Percentiles rank a stretch among this genome's conserved stretches.
Evolutionary conservation across 2,888 invertebrate genomes (phyloP).

Genomic region (Drosophila mimica): DNA sequence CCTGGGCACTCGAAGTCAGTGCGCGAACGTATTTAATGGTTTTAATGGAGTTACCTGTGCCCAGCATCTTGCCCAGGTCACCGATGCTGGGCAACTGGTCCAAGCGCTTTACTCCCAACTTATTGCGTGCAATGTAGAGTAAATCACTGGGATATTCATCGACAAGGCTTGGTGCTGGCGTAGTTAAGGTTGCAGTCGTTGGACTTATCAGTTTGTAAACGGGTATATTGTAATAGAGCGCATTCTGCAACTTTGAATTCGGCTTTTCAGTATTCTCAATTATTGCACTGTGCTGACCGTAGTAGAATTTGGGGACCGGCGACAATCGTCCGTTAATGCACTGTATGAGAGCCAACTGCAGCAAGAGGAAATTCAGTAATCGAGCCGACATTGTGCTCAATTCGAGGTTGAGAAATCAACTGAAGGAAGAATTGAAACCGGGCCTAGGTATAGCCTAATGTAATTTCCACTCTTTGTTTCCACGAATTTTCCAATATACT

Average conservation of each 20-base stretch:
- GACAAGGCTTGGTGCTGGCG: conserved; percentile 17
- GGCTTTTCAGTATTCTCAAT: conserved; percentile 62
- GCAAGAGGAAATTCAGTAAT: conserved; percentile 35
- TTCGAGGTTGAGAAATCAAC: conserved; percentile 61
- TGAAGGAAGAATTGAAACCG: conserved; percentile 20
- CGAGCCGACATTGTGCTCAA: conserved; percentile 46
- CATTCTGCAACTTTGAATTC: conserved; percentile 47
- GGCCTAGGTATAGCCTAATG: conserved; percentile 11
- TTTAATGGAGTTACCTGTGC: conserved; percentile 70
- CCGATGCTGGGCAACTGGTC: conserved; percentile 76
- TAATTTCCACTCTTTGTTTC: conserved; percentile 41
- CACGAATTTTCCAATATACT: conserved; percentile 42
- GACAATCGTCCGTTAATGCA: conserved; percentile 40
- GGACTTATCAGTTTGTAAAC: conserved; percentile 67
- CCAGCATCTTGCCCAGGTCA: conserved; percentile 76
- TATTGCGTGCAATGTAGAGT: conserved; percentile 74
- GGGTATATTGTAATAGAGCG: conserved; percentile 62
- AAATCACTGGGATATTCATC: conserved; percentile 79
- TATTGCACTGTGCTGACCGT: conserved; percentile 68
- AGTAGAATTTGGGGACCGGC: conserved; percentile 56
- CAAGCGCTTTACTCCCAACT: conserved; percentile 71
- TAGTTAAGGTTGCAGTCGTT: conserved; percentile 24
- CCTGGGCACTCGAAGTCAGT: conserved; percentile 73
- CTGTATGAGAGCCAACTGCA: conserved; percentile 53
- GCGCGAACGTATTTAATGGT: conserved; percentile 78